Evolutionary conservation across 2,888 invertebrate genomes (phyloP).

Genomic region (Cheiracanthium punctorium): DNA sequence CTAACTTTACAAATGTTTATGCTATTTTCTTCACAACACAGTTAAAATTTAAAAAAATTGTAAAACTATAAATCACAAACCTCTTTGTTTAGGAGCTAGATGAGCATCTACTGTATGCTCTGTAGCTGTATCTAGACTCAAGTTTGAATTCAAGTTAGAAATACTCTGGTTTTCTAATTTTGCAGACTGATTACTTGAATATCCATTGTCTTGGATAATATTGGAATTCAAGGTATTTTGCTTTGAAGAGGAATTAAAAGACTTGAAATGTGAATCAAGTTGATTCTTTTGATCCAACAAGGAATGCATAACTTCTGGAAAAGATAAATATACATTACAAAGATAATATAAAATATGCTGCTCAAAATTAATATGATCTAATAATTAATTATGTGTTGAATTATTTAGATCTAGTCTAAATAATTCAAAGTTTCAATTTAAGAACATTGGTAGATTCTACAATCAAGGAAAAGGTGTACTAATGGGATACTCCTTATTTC

Average conservation of each 20-base stretch:
- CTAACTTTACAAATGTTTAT: not conserved
- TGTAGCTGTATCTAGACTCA: slow-evolving; percentile 16
- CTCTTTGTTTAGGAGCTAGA: slow-evolving; percentile 74
- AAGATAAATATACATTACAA: not conserved
- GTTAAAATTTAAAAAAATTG: too few species aligned
- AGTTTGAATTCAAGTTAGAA: slow-evolving; percentile 44
- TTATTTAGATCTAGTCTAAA: too few species aligned
- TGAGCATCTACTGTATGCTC: slow-evolving; percentile 74
- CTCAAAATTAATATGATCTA: too few species aligned
- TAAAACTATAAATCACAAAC: slow-evolving; percentile 70
- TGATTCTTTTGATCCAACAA: slow-evolving; percentile 28
- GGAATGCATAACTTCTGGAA: slow-evolving; percentile 29
- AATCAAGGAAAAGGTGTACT: too few species aligned
- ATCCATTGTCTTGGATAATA: slow-evolving; percentile 71
- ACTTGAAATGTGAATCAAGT: slow-evolving; percentile 29
- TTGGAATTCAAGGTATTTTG: slow-evolving; percentile 34
- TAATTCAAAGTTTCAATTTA: too few species aligned
- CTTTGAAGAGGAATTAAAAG: slow-evolving; percentile 1
- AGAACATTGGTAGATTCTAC: too few species aligned
- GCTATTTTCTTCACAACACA: too few species aligned
- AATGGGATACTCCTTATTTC: too few species aligned
- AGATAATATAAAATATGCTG: too few species aligned
- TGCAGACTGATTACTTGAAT: slow-evolving; percentile 72
- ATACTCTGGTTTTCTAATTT: slow-evolving; percentile 73
- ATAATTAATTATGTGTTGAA: too few species aligned